Base-by-base conservation (phyloP, 2,888 invertebrate genomes). In the Podotricha telesiphe region DNA sequence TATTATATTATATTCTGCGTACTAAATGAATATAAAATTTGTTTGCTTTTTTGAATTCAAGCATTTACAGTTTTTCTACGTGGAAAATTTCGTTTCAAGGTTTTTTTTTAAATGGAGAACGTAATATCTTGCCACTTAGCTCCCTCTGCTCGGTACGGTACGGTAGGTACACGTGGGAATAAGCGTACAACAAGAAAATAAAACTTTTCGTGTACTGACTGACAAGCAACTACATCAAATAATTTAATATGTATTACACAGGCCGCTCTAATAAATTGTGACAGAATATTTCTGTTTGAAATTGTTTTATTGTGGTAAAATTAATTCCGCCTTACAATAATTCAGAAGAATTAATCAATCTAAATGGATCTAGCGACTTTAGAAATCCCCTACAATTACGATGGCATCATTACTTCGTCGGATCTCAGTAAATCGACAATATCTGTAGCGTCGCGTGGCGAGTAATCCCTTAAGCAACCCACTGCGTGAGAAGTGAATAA, bases 401-500 rank as follows among this genome's bases (percentile, higher is more conserved):
- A 66, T 59, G 65, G 86, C 84, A 86, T 88, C 89, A 89, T 89
- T 90, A 89, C 87, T 86, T 79, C 73, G 73, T 78, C 80, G 79
- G 80, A 82, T 87, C 82, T 80, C 81, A 78, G 80, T 81, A 89
- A 88, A 91, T 88, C 87, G 91, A 92, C 87, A 88, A 91, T 91
- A 86, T 92, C 89, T 91, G 91, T 91, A 83, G 75, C 75, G 91
- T 83, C 92, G 90, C 91, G 91, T 92, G 91, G 77, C 84, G 72
- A 74, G 78, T 91, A 91, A 92, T 91, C 92, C 88, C 82, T 83
- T 82, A 87, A 86, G 88, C 89, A 61, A 85, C 86, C 83, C 77
- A 79, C 80, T 75, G 88, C 90, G 91, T 91, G 92, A 91, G 91
- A 91, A 91, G 89, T 87, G 86, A 89, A 89, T 88, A 87, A 88